Conservation (phyloP, 2,113 vertebrate species). For the Furnarius figulus region DNA sequence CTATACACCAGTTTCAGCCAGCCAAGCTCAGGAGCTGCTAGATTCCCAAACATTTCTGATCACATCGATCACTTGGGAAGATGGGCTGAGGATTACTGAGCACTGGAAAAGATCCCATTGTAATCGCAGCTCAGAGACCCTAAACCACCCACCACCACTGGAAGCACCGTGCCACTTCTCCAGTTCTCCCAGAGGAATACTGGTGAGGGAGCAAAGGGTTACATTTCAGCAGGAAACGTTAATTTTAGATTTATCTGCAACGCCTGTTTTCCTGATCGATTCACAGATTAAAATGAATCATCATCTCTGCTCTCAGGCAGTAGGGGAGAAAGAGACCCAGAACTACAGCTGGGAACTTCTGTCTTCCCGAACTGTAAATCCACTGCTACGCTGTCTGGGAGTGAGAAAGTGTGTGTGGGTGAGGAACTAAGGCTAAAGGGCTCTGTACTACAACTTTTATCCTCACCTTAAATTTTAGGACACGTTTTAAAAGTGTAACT, state of each 20-base stretch:
- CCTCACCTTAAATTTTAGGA: conserved; percentile 27
- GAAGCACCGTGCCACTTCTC: accelerated
- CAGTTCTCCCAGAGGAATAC: not conserved
- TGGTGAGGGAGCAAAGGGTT: not conserved
- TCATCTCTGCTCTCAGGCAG: not conserved
- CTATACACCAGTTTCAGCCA: not conserved
- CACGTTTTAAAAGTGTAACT: not conserved
- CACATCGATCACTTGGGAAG: accelerated
- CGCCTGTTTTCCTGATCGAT: not conserved
- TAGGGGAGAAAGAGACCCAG: not conserved
- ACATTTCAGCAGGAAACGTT: not conserved
- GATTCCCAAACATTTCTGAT: not conserved
- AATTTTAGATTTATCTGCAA: not conserved
- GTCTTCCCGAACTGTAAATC: not conserved
- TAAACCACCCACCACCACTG: not conserved
- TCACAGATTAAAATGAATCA: not conserved
- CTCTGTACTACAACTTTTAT: conserved; percentile 21
- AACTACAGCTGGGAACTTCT: not conserved
- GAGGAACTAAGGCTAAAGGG: conserved; percentile 25
- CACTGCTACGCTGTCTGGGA: not conserved
- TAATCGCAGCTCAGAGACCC: not conserved
- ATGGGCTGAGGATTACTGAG: not conserved
- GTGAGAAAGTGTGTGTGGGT: not conserved
- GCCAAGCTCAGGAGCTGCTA: not conserved
- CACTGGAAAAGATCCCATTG: not conserved